Conservation (phyloP, 2,797 vertebrate genomes). For the Oreonectes daqikongensis region DNA sequence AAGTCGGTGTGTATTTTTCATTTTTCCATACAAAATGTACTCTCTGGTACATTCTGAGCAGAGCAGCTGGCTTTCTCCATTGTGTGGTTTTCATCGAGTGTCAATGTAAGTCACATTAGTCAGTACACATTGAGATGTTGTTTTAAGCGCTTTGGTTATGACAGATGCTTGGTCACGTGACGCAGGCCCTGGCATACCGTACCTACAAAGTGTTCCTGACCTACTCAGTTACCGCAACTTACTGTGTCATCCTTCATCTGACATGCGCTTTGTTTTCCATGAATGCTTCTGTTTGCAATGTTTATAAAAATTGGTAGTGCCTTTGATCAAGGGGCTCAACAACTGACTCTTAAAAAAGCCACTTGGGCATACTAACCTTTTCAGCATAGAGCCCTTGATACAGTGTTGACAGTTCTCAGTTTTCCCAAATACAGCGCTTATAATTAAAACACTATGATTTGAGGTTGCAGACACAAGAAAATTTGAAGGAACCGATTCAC, state of each 20-base stretch:
- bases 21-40: neutral
- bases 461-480: neutral
- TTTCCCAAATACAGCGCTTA: constrained; percentile 4
- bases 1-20: neutral
- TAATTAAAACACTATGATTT: constrained; percentile 32
- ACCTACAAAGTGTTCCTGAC: neutral
- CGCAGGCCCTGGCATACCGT: neutral
- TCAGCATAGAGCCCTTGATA: neutral
- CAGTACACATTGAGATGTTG: neutral
- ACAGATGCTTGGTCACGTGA: constrained; percentile 12
- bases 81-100: constrained; percentile 16
- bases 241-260: neutral
- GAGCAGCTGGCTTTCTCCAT: neutral
- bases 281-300: constrained; percentile 23
- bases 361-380: constrained; percentile 31
- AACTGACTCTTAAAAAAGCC: constrained; percentile 21
- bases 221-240: constrained; percentile 5
- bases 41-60: neutral
- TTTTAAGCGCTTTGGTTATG: neutral
- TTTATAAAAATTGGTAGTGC: constrained; percentile 18
- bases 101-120: constrained; percentile 1
- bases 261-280: constrained; percentile 7
- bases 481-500: too few relatives aligned
- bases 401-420: constrained; percentile 25
- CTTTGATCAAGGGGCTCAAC: constrained; percentile 29